These are phyloP conservation scores for Crypturellus tataupa DNA, from an alignment of 2,797 vertebrate genomes.

Conservation along the genomic window DNA sequence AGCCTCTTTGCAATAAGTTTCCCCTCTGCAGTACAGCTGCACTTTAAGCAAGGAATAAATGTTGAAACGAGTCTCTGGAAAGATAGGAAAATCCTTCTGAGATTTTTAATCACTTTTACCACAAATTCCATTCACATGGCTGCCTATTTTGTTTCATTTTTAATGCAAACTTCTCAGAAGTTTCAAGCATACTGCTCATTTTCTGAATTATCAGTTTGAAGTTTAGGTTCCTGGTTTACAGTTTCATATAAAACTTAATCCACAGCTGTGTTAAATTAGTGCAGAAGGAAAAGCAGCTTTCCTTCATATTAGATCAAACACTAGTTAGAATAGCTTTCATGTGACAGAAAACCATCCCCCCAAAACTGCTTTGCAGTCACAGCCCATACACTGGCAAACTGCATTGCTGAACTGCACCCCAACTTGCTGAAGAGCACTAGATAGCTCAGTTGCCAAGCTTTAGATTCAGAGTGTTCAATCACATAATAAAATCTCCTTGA, in stretches of 20 bases:
- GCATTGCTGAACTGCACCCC: neutral
- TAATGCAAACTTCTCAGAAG: neutral
- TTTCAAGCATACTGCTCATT: neutral
- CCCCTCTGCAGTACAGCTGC: neutral
- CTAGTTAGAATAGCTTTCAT: neutral
- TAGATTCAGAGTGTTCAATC: neutral
- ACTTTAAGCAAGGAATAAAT: neutral
- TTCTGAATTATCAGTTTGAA: neutral
- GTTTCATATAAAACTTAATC: neutral
- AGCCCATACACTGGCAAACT: neutral
- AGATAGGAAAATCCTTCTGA: neutral
- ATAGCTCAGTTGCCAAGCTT: neutral
- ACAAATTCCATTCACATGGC: neutral
- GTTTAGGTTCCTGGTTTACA: neutral
- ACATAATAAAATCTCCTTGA: neutral
- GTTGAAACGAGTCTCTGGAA: neutral
- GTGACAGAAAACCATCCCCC: neutral
- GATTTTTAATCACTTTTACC: neutral
- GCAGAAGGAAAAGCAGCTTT: constrained; percentile 8
- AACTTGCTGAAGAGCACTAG: neutral
- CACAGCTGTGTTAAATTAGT: neutral
- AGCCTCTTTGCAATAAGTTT: neutral
- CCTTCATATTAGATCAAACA: neutral
- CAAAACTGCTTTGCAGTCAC: neutral
- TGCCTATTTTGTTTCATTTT: neutral